Percentiles rank a stretch among this genome's conserved stretches.
Evolutionary conservation across 2,797 vertebrate species (phyloP).

Genomic region (Gephyroberyx darwinii): DNA sequence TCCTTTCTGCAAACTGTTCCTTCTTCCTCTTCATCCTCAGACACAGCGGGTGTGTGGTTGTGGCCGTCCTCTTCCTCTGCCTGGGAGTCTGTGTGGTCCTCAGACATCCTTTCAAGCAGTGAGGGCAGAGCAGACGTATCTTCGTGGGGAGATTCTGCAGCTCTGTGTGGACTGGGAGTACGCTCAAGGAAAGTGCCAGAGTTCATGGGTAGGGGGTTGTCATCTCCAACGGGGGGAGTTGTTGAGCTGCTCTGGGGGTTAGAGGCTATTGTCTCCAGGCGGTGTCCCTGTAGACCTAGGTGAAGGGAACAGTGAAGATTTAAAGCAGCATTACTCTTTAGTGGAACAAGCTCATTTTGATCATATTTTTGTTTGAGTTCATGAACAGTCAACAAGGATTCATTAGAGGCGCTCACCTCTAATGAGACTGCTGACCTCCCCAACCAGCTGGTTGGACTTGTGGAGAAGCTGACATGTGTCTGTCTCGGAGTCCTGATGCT

Average conservation of each 20-base stretch:
- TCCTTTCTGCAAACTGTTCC: conserved; percentile 17
- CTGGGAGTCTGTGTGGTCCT: conserved; percentile 42
- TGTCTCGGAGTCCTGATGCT: conserved; percentile 35
- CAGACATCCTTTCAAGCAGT: conserved; percentile 31
- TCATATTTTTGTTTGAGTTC: too few relatives aligned
- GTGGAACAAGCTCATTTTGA: neutral
- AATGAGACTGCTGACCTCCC: conserved; percentile 86
- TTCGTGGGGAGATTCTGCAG: conserved; percentile 26
- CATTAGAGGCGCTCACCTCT: conserved; percentile 76
- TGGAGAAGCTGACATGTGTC: conserved; percentile 78
- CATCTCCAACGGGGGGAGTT: conserved; percentile 32
- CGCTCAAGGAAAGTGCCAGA: conserved; percentile 40
- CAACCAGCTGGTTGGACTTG: conserved; percentile 85
- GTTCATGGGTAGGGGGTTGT: conserved; percentile 9
- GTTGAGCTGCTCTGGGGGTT: conserved; percentile 25
- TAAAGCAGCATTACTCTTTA: neutral
- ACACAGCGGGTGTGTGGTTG: neutral
- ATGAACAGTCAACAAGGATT: too few relatives aligned
- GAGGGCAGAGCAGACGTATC: conserved; percentile 35
- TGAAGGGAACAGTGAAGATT: conserved; percentile 13
- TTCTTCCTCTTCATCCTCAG: conserved; percentile 41
- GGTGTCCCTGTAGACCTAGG: conserved; percentile 67
- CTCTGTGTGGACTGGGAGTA: conserved; percentile 30
- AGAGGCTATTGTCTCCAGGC: conserved; percentile 48
- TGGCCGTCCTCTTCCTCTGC: conserved; percentile 28